A percentile compares a stretch with the other conserved stretches of the same genome.
phyloP scores from a whole-genome alignment of 2,113 vertebrate species.

The Anser cygnoides region DNA sequence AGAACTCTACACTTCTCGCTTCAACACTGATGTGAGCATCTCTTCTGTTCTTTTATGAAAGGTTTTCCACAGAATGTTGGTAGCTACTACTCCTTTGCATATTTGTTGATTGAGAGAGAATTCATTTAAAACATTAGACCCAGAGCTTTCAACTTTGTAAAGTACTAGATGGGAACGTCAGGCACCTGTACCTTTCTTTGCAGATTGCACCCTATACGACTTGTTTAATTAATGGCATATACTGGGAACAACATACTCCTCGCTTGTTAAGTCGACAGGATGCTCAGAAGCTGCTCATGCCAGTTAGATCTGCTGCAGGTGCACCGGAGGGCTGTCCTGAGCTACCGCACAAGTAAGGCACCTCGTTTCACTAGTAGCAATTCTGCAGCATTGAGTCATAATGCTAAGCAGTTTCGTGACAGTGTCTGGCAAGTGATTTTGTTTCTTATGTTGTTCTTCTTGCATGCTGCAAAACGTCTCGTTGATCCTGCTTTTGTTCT shows the following conservation, averaged over 20 bases:
- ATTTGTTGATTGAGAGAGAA: neutral
- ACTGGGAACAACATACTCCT: slow-evolving; percentile 94
- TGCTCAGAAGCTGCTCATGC: slow-evolving; percentile 84
- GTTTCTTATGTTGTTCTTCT: neutral
- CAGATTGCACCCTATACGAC: slow-evolving; percentile 96
- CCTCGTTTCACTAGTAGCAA: neutral
- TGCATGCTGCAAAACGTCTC: neutral
- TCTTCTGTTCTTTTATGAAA: neutral
- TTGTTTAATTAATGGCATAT: slow-evolving; percentile 97
- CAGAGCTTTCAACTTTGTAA: neutral
- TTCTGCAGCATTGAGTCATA: neutral
- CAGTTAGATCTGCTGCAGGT: slow-evolving; percentile 59
- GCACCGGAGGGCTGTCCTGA: slow-evolving; percentile 81
- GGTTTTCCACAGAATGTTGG: neutral
- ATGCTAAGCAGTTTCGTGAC: neutral
- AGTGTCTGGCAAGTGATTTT: neutral
- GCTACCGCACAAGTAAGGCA: slow-evolving; percentile 90
- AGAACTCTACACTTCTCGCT: slow-evolving; percentile 91
- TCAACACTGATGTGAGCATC: slow-evolving; percentile 89
- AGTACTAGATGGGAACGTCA: neutral
- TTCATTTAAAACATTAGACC: neutral
- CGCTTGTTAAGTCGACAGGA: slow-evolving; percentile 88
- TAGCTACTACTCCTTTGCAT: neutral
- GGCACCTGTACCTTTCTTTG: slow-evolving; percentile 39
- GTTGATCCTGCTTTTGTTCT: neutral